A percentile compares a stretch with the other conserved stretches of the same genome.
Conservation (phyloP, 2,888 invertebrate genomes). For the Hemaris fuciformis region DNA sequence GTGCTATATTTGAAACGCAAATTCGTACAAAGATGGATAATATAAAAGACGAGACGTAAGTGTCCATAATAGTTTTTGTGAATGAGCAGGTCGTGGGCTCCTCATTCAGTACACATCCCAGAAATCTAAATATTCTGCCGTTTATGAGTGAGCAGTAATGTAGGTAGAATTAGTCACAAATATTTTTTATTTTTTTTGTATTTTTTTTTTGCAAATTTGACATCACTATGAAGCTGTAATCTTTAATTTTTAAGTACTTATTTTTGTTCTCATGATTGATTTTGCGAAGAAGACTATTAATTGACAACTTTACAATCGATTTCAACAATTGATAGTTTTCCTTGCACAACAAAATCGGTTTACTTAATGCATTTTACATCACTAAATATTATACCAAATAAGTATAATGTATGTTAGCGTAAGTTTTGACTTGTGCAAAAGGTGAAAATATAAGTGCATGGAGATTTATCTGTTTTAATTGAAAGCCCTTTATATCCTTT, state of each 20-base stretch:
- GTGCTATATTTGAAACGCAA: neutral
- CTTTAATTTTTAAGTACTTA: slow-evolving; percentile 7
- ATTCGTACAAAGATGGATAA: neutral
- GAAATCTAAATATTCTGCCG: neutral
- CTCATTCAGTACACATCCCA: neutral
- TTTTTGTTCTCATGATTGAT: neutral
- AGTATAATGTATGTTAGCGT: neutral
- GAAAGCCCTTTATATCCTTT: too few relatives aligned
- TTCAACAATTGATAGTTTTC: neutral
- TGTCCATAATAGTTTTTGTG: too few relatives aligned
- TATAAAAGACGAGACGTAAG: neutral
- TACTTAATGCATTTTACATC: slow-evolving; percentile 14
- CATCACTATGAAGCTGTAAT: slow-evolving; percentile 6
- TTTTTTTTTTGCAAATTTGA: slow-evolving; percentile 8
- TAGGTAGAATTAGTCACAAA: neutral
- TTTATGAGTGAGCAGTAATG: neutral
- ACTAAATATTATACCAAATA: slow-evolving; percentile 10
- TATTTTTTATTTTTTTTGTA: neutral
- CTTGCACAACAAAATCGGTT: neutral
- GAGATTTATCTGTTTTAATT: neutral
- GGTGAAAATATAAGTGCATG: neutral
- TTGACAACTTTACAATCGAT: neutral
- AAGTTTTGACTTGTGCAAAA: slow-evolving; percentile 6
- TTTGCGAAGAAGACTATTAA: neutral
- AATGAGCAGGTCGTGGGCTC: neutral